Evolutionary conservation across 1,140 invertebrate genomes (phyloP), one percentile per base, ranked within the genome.

Genomic region (Drosophila suzukii): DNA sequence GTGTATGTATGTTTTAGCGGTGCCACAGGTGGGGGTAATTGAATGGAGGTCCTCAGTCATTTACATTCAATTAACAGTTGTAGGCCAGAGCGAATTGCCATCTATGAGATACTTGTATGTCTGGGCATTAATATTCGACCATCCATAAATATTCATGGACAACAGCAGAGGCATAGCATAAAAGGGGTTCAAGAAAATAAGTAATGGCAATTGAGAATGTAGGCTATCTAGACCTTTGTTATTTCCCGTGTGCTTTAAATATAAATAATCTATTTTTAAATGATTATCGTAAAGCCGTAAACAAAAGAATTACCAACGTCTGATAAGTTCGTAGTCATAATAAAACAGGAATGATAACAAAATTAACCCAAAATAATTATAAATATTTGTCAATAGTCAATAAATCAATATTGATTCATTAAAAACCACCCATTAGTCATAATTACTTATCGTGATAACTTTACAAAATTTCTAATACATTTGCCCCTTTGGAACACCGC

Each of bases 41-140:
- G 81, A 85, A 85, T 86, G 78, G 72, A 59, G 59, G 78, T 73
- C 61, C 62, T 57, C 59, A 79, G 60, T 76, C 83, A 79, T 88
- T 86, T 86, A 88, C 79, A 88, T 88, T 86, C 82, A 86, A 86
- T 86, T 86, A 86, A 83, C 82, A 86, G 79, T 86, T 88, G 75
- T 79, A 77, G 75, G 73, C 58, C 65, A 41, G 30, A 51, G 44
- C 46, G 38, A 66, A 80, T 53, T 54, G 43, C 38, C 65, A 82
- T 67, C 65, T 59, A 60, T 78, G 63, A 82, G 75, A 61, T 82
- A 61, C 60, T 76, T 43, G 73, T 34, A 32, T 24, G 68, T 43
- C 67, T 56, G 58, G 46, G 46, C 53, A 71, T 39, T 71, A 57
- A 41, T 71, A 49, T 15, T 12, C 20, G 30, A 20, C 12, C 44